Base-by-base conservation (phyloP, 2,113 vertebrate species). In the Chitala chitala region DNA sequence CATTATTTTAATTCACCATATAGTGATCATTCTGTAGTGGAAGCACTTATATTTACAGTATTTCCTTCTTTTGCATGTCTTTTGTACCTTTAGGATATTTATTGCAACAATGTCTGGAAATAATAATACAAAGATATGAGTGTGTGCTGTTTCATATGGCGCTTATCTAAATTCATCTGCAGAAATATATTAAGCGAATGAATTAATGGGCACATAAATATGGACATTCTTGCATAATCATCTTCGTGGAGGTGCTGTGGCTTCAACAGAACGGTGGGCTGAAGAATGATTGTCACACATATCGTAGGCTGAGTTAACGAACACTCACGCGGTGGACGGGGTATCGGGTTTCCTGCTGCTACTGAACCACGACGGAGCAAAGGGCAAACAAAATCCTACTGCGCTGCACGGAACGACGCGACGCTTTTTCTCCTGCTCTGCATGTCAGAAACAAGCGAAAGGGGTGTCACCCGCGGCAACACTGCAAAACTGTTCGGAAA, bases 141-240 rank as follows among this genome's bases (percentile, higher is more conserved):
- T 9, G 33, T n/a, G 17, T 36, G 17, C 31, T 36, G 59, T 33
- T 63, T 38, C 31, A 17, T 20, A 15, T 38, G 31, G 31, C 38
- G 31, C 15, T 63, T 63, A 63, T 36, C 59, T 33, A 33, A 33
- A 36, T 63, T 63, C 31, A n/a, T 63, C 59, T 63, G 59, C 31
- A 63, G n/a, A 63, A 63, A 17, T 36, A 33, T 36, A 36, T 63
- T 33, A 63, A 36, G 29, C 38, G 38, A 38, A 63, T 63, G 59
- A 63, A 63, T 63, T 29, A 38, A 63, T 36, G 59, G 1, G 17
- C 17, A 63, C 29, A 1, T 63, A n/a, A 63, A 29, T n/a, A 63
- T 63, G 59, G 59, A 36, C n/a, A 12, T 20, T 3, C 38, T 17
- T 20, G 15, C 38, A 33, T 17, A 63, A 36, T 63, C 20, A 36